A percentile compares a stretch with the other conserved stretches of the same genome.
Evolutionary conservation across 2,797 vertebrate species (phyloP).

Genomic region (Acipenser oxyrinchus): DNA sequence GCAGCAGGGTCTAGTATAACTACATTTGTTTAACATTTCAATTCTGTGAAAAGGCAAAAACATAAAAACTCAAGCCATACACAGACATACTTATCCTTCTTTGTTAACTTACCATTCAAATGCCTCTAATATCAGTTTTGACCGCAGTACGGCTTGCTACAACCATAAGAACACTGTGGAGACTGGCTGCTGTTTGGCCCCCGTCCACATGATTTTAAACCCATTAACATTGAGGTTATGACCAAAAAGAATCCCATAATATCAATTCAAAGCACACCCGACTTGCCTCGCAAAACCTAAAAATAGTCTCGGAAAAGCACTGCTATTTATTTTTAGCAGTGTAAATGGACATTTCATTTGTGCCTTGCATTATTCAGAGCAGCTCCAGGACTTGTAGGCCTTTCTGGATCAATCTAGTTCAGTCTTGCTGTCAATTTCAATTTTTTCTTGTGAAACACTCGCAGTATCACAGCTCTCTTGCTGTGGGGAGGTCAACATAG

Average conservation of each 20-base stretch:
- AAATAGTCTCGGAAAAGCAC: conserved; percentile 26
- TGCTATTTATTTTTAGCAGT: conserved; percentile 15
- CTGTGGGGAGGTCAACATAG: conserved; percentile 17
- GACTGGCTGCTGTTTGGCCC: too few species aligned
- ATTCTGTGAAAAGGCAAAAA: too few species aligned
- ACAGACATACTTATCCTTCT: too few species aligned
- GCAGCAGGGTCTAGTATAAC: too few species aligned
- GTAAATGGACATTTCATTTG: not conserved
- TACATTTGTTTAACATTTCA: too few species aligned
- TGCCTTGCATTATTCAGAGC: conserved; percentile 6
- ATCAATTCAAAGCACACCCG: conserved; percentile 26
- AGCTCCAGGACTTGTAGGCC: conserved; percentile 4
- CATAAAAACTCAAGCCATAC: too few species aligned
- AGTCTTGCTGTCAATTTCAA: not conserved
- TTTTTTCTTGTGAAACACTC: conserved; percentile 8
- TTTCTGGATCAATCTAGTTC: conserved; percentile 18
- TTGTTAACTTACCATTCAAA: too few species aligned
- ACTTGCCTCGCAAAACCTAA: conserved; percentile 13
- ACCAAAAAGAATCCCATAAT: conserved; percentile 9
- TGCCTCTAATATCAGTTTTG: too few species aligned
- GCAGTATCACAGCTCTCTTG: conserved; percentile 4
- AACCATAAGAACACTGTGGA: too few species aligned
- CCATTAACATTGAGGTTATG: conserved; percentile 21
- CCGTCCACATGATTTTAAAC: conserved; percentile 18
- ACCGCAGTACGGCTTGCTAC: too few species aligned